These are phyloP conservation scores for Helostoma temminkii DNA, from an alignment of 2,797 vertebrate genomes.

Conservation along the genomic window DNA sequence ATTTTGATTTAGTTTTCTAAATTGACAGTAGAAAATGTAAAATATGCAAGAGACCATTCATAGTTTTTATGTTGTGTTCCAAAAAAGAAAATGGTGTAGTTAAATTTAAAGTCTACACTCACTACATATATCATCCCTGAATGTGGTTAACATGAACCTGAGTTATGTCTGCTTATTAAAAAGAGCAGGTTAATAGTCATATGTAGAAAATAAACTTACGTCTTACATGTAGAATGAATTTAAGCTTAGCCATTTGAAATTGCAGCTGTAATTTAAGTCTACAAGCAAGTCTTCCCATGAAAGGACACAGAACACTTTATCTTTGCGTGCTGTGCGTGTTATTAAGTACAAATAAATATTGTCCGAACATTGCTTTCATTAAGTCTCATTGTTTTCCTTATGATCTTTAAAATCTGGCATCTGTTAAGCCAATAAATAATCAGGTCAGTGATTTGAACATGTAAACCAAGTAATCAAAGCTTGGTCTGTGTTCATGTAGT, in stretches of 20 bases:
- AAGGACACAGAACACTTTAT: background rate
- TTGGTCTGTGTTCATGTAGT: slow-evolving; percentile 39
- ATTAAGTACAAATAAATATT: slow-evolving; percentile 6
- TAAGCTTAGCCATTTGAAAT: slow-evolving; percentile 6
- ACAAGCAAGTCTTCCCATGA: background rate
- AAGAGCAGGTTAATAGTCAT: slow-evolving; percentile 4
- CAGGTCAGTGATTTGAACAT: slow-evolving; percentile 13
- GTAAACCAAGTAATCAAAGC: slow-evolving; percentile 36
- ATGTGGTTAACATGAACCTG: slow-evolving; percentile 12
- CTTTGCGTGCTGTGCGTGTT: background rate
- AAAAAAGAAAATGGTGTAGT: background rate
- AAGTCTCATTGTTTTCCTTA: background rate
- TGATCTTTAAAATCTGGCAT: background rate
- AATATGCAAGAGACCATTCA: slow-evolving; percentile 31
- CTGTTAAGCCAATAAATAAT: background rate
- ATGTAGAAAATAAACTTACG: background rate
- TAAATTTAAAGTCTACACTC: slow-evolving; percentile 4
- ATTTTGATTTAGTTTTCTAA: slow-evolving; percentile 48
- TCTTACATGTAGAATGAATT: background rate
- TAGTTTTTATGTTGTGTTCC: background rate
- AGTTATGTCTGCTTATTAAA: slow-evolving; percentile 18
- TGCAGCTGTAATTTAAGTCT: background rate
- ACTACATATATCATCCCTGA: slow-evolving; percentile 17
- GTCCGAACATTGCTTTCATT: background rate
- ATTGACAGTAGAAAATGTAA: slow-evolving; percentile 39